Percentiles rank a stretch among this genome's conserved stretches.
phyloP scores from a whole-genome alignment of 2,797 vertebrate species.

The Sebastes oblongus region DNA sequence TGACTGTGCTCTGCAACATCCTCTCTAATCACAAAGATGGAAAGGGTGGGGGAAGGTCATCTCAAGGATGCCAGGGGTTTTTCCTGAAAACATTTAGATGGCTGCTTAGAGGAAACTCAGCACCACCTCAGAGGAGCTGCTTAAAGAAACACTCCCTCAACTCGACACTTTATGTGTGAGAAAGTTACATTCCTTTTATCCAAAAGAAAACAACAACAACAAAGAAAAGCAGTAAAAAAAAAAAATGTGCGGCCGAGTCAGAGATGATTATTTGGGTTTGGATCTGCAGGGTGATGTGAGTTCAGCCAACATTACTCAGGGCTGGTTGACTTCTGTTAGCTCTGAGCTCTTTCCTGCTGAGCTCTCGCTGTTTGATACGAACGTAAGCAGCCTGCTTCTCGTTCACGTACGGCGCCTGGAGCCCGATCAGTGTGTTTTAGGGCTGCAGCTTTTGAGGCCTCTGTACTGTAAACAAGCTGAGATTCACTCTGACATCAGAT shows the following conservation, averaged over 20 bases:
- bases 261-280: conserved; percentile 28
- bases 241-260: conserved; percentile 20
- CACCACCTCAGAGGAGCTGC: conserved; percentile 30
- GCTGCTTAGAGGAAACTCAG: conserved; percentile 49
- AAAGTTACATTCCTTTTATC: not conserved
- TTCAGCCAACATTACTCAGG: conserved; percentile 20
- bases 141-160: conserved; percentile 38
- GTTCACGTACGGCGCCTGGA: conserved; percentile 19
- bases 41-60: conserved; percentile 31
- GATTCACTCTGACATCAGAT: not conserved
- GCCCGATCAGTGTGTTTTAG: not conserved
- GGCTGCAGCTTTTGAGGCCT: not conserved
- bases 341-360: conserved; percentile 12
- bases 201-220: conserved; percentile 37
- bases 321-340: conserved; percentile 23
- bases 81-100: conserved; percentile 51
- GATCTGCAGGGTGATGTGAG: conserved; percentile 22
- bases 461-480: conserved; percentile 11
- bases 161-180: not conserved
- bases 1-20: conserved; percentile 25
- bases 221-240: conserved; percentile 35
- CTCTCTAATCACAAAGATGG: conserved; percentile 49
- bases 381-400: conserved; percentile 11
- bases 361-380: conserved; percentile 31
- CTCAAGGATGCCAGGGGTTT: conserved; percentile 48